Conservation (phyloP, 2,888 invertebrate genomes). For the Leucania comma region DNA sequence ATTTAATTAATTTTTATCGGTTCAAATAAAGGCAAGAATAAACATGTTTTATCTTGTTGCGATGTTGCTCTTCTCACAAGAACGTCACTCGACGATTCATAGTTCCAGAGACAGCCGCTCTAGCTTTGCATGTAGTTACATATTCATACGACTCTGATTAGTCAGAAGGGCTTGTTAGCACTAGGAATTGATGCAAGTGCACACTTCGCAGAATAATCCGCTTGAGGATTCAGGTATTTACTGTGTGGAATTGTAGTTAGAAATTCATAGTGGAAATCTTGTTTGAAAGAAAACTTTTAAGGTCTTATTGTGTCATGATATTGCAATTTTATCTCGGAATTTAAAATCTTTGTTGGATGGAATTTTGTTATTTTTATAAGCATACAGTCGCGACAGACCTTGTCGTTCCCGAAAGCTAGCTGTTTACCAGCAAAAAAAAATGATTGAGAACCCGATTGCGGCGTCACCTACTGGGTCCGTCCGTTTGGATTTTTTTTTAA, state of each 20-base stretch:
- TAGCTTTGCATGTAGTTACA: slow-evolving; percentile 23
- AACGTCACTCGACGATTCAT: background rate
- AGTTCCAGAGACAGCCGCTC: background rate
- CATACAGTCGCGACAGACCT: too few relatives aligned
- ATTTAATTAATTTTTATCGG: background rate
- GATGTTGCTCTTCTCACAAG: background rate
- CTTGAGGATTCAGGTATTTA: background rate
- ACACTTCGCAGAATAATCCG: slow-evolving; percentile 8
- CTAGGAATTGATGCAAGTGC: slow-evolving; percentile 16
- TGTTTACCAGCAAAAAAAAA: too few relatives aligned
- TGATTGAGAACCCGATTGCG: too few relatives aligned
- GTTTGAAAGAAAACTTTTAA: background rate
- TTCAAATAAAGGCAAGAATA: background rate
- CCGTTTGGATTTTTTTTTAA: too few relatives aligned
- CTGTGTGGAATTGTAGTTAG: background rate
- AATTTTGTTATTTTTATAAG: too few relatives aligned
- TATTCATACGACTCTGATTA: slow-evolving; percentile 28
- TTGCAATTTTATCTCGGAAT: background rate
- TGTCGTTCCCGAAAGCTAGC: too few relatives aligned
- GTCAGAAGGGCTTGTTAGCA: slow-evolving; percentile 9
- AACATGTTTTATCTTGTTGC: background rate
- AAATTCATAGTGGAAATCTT: slow-evolving; percentile 3
- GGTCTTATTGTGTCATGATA: background rate
- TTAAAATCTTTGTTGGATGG: background rate
- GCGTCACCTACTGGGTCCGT: too few relatives aligned